Evolutionary conservation across 1,140 invertebrate genomes (phyloP).

Genomic region (Drosophila nebulosa): DNA sequence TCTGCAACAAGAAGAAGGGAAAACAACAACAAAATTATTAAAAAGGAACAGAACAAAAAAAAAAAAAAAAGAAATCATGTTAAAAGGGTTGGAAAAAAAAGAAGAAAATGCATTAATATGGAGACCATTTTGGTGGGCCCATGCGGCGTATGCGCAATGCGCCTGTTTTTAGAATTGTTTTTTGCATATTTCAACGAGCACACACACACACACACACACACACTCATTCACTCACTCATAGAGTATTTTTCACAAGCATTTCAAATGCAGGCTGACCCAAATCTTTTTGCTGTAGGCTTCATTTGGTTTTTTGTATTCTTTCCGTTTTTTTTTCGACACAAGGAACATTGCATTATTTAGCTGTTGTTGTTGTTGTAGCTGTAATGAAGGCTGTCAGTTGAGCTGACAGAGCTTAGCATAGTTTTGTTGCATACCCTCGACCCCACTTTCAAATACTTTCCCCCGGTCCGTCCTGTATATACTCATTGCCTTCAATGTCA

Average conservation of each 20-base stretch:
- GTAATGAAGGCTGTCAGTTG: constrained; percentile 71
- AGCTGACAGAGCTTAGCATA: constrained; percentile 69
- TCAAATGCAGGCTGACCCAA: constrained; percentile 72
- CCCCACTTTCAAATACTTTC: background rate
- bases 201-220: background rate
- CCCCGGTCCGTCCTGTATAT: background rate
- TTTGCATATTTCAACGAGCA: constrained; percentile 53
- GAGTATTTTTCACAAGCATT: constrained; percentile 56
- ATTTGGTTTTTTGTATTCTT: constrained; percentile 47
- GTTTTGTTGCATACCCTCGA: constrained; percentile 18
- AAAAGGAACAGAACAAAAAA: constrained; percentile 9
- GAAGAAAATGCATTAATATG: constrained; percentile 49
- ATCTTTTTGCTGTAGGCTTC: constrained; percentile 66
- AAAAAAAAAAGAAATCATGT: constrained; percentile 26
- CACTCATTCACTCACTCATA: constrained; percentile 10
- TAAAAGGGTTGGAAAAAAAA: constrained; percentile 14
- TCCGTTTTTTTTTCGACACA: constrained; percentile 30
- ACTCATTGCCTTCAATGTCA: constrained; percentile 60
- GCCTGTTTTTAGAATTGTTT: constrained; percentile 14
- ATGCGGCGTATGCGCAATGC: constrained; percentile 58
- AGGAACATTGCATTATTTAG: constrained; percentile 58
- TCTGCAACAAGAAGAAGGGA: constrained; percentile 81
- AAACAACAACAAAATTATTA: constrained; percentile 13
- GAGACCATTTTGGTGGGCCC: constrained; percentile 30
- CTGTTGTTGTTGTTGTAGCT: constrained; percentile 51